These are phyloP conservation scores for Galaxea fascicularis DNA, from an alignment of 92 coral and sea anemone species.

Conservation along the genomic window DNA sequence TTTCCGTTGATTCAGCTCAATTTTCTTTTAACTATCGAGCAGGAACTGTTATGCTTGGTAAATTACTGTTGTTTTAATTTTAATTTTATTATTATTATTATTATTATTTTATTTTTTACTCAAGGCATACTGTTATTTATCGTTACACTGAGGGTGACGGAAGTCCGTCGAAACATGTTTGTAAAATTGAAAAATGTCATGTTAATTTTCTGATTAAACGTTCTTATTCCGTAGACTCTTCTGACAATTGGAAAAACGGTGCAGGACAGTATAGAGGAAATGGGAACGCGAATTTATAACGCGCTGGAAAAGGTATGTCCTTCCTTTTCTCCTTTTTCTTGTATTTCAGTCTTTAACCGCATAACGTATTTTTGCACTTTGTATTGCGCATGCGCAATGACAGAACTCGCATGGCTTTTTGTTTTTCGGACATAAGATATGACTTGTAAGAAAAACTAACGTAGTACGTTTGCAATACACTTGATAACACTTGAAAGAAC, in stretches of 20 bases:
- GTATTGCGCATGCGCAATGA: slow-evolving; percentile 41
- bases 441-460: not conserved
- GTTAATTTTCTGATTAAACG: too few species aligned
- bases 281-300: slow-evolving; percentile 74
- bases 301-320: slow-evolving; percentile 71
- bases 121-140: too few species aligned
- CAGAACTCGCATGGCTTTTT: not conserved
- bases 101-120: too few species aligned
- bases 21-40: too few species aligned
- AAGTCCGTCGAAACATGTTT: too few species aligned
- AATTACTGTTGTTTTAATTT: too few species aligned
- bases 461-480: not conserved
- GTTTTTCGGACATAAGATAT: too few species aligned
- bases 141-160: too few species aligned
- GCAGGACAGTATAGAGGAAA: slow-evolving; percentile 62
- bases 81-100: too few species aligned
- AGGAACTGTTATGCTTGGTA: too few species aligned
- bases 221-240: slow-evolving; percentile 46
- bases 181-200: too few species aligned
- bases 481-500: not conserved
- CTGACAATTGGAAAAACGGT: slow-evolving; percentile 60
- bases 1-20: too few species aligned
- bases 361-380: not conserved
- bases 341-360: not conserved
- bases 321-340: not conserved